Percentiles rank a stretch among this genome's conserved stretches.
phyloP scores from a whole-genome alignment of 2,888 invertebrate genomes.

The Volucella inflata region DNA sequence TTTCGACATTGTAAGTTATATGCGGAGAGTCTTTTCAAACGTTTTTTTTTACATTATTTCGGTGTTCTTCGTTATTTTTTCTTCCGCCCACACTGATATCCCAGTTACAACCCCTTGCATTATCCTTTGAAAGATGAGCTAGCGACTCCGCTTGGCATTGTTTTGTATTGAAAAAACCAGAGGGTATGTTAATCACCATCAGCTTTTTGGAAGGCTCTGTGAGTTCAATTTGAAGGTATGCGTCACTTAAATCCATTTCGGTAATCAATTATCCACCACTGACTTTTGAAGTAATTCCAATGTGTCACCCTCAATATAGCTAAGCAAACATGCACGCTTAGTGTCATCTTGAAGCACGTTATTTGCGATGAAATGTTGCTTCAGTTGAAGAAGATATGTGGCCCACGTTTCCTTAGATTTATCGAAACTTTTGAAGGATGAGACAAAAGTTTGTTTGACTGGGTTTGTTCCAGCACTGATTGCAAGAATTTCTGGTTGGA shows the following conservation, averaged over 20 bases:
- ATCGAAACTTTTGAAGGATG: not conserved
- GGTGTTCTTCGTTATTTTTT: constrained; percentile 47
- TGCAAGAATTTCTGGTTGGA: not conserved
- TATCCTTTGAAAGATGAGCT: constrained; percentile 42
- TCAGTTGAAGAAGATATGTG: not conserved
- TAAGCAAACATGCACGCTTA: not conserved
- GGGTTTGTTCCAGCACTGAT: not conserved
- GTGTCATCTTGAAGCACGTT: not conserved
- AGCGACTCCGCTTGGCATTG: constrained; percentile 49
- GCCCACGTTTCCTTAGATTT: constrained; percentile 1
- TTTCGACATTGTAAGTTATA: constrained; percentile 45
- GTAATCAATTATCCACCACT: constrained; percentile 64
- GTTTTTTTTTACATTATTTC: constrained; percentile 23
- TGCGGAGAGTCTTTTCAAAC: constrained; percentile 23
- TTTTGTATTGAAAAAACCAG: constrained; percentile 60
- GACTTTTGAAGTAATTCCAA: constrained; percentile 55
- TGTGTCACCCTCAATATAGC: no score
- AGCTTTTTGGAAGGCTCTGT: constrained; percentile 53
- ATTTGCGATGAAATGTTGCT: not conserved
- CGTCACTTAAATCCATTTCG: constrained; percentile 62
- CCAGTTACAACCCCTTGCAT: constrained; percentile 16
- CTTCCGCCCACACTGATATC: constrained; percentile 28
- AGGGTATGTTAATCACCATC: constrained; percentile 63
- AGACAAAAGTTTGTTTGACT: not conserved
- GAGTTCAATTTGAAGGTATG: no score